phyloP scores from a whole-genome alignment of 2,797 vertebrate genomes.

The Sarcophilus harrisii region DNA sequence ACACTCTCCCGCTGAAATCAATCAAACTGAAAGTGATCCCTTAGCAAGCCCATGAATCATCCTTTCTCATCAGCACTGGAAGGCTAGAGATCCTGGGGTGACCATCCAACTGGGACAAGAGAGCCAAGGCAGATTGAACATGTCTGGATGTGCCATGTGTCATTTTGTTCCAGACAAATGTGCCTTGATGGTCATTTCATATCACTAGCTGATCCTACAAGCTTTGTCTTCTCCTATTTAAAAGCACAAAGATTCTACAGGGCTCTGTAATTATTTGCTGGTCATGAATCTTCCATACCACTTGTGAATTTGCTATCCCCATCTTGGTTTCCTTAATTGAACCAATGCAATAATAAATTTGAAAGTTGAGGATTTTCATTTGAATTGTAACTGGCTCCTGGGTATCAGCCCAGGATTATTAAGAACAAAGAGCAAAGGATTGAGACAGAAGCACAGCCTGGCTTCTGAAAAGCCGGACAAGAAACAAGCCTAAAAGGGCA shows the following conservation, averaged over 20 bases:
- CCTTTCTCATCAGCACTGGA: constrained; percentile 46
- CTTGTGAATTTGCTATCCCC: constrained; percentile 33
- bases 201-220: constrained; percentile 42
- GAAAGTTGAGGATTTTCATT: not conserved
- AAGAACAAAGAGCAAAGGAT: constrained; percentile 3
- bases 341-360: constrained; percentile 38
- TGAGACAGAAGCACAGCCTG: not conserved
- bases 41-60: constrained; percentile 17
- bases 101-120: constrained; percentile 50
- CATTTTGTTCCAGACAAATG: constrained; percentile 16
- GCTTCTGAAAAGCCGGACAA: not conserved
- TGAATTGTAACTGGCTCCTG: not conserved
- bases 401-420: constrained; percentile 4
- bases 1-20: constrained; percentile 16
- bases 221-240: constrained; percentile 31
- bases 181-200: constrained; percentile 35
- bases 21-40: not conserved
- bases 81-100: constrained; percentile 29
- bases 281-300: not conserved
- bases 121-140: constrained; percentile 33
- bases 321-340: constrained; percentile 18
- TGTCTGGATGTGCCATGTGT: constrained; percentile 20
- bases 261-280: not conserved
- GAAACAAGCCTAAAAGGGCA: constrained; percentile 14
- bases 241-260: not conserved